Evolutionary conservation across 2,888 invertebrate genomes (phyloP).

Genomic region (Morpho helenor): DNA sequence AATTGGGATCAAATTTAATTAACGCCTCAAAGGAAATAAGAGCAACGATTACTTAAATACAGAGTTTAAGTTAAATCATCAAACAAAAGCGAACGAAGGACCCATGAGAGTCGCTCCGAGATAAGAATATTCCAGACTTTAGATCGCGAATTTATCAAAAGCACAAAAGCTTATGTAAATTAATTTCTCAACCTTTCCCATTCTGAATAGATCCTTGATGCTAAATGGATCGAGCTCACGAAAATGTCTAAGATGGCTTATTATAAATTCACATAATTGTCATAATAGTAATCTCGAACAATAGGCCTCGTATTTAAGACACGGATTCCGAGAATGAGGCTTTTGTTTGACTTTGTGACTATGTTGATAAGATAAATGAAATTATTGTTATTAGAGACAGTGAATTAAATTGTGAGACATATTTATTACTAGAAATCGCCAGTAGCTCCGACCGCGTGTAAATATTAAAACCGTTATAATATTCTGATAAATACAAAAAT

Average conservation of each 20-base stretch:
- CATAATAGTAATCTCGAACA: constrained; percentile 24
- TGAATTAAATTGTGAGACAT: too few relatives aligned
- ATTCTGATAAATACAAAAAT: too few relatives aligned
- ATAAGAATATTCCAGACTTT: constrained; percentile 48
- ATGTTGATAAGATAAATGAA: constrained; percentile 9
- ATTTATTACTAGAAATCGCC: too few relatives aligned
- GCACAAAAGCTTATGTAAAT: constrained; percentile 66
- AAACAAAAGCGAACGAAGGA: constrained; percentile 50
- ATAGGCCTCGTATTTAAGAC: constrained; percentile 15
- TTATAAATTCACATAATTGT: constrained; percentile 49
- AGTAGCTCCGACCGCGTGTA: too few relatives aligned
- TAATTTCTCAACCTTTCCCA: constrained; percentile 63
- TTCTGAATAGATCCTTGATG: constrained; percentile 46
- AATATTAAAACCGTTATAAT: too few relatives aligned
- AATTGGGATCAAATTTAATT: constrained; percentile 31
- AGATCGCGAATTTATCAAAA: constrained; percentile 55
- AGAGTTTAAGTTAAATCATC: constrained; percentile 45
- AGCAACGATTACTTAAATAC: constrained; percentile 47
- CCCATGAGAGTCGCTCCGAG: constrained; percentile 36
- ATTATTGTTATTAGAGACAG: too few relatives aligned
- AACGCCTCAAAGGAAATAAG: constrained; percentile 33
- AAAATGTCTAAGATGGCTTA: constrained; percentile 38
- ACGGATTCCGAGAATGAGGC: constrained; percentile 1
- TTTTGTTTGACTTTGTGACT: constrained; percentile 24
- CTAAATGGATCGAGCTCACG: constrained; percentile 44